Conservation (phyloP, 2,797 vertebrate species). For the Masticophis lateralis region DNA sequence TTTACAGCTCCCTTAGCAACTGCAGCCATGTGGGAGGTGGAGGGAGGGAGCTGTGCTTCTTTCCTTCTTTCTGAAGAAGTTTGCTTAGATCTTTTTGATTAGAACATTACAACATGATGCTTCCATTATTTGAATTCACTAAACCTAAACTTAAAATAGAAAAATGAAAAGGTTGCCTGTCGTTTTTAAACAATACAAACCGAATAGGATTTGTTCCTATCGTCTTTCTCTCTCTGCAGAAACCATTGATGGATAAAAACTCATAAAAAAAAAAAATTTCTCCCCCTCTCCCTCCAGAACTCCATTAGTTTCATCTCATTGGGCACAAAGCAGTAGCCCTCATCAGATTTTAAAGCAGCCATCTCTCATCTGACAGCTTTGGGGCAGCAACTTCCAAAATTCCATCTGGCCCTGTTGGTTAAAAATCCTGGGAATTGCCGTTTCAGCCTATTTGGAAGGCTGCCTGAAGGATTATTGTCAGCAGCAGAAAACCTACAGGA, state of each 20-base stretch:
- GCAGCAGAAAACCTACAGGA: neutral
- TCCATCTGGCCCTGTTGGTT: neutral
- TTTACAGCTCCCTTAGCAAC: conserved; percentile 54
- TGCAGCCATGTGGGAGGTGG: conserved; percentile 31
- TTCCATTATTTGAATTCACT: conserved; percentile 12
- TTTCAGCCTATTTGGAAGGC: neutral
- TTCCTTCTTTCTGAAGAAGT: conserved; percentile 34
- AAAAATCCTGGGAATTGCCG: neutral
- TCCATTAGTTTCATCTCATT: neutral
- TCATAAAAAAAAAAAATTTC: neutral
- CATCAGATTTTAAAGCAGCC: neutral
- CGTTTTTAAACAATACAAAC: neutral
- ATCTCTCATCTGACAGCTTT: neutral
- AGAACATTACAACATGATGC: conserved; percentile 22
- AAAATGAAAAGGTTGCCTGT: neutral
- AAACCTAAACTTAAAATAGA: neutral
- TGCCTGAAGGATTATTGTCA: neutral
- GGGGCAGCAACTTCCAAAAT: neutral
- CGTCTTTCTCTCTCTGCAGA: neutral
- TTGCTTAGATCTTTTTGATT: conserved; percentile 52
- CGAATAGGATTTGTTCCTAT: neutral
- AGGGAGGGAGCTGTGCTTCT: neutral
- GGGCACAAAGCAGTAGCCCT: neutral
- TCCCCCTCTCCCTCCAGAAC: neutral
- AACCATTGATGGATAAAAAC: neutral